Conservation (phyloP, 2,888 invertebrate genomes). For the Quadroppia sp. region DNA sequence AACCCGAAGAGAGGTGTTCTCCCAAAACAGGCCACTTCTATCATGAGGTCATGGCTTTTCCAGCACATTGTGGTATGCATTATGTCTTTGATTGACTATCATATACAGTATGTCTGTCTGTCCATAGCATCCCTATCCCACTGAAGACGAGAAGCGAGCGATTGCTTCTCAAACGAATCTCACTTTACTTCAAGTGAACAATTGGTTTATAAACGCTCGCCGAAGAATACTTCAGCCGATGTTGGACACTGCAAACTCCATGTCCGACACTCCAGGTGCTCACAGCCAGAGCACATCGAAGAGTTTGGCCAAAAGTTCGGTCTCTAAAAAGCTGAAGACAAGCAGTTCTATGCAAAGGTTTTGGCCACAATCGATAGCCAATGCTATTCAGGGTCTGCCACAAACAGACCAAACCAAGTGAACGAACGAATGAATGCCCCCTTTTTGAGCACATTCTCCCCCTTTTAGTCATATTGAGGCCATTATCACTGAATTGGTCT, state of each 20-base stretch:
- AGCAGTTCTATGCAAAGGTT: constrained; percentile 45
- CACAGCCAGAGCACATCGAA: constrained; percentile 29
- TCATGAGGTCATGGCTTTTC: constrained; percentile 93
- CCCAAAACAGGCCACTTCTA: constrained; percentile 91
- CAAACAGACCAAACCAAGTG: constrained; percentile 11
- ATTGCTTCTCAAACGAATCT: constrained; percentile 83
- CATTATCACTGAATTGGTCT: background rate
- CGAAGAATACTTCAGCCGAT: constrained; percentile 86
- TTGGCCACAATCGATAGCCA: constrained; percentile 48
- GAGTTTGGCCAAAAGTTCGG: constrained; percentile 1
- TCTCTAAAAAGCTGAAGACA: constrained; percentile 25
- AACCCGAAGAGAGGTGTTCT: constrained; percentile 76
- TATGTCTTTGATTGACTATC: constrained; percentile 29
- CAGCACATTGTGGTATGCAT: constrained; percentile 81
- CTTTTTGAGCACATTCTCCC: background rate
- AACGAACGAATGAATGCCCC: background rate
- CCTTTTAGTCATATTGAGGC: constrained; percentile 17
- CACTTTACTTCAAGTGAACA: constrained; percentile 81
- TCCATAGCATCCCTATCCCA: constrained; percentile 85
- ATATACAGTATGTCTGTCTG: background rate
- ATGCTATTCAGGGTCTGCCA: constrained; percentile 34
- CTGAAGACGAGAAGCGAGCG: constrained; percentile 86
- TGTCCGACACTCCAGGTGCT: constrained; percentile 1
- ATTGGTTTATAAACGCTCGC: constrained; percentile 88
- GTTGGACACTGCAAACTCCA: constrained; percentile 61